These are phyloP conservation scores for Caenorhabditis briggsae DNA, from an alignment of 1,140 invertebrate genomes.

Conservation along the genomic window DNA sequence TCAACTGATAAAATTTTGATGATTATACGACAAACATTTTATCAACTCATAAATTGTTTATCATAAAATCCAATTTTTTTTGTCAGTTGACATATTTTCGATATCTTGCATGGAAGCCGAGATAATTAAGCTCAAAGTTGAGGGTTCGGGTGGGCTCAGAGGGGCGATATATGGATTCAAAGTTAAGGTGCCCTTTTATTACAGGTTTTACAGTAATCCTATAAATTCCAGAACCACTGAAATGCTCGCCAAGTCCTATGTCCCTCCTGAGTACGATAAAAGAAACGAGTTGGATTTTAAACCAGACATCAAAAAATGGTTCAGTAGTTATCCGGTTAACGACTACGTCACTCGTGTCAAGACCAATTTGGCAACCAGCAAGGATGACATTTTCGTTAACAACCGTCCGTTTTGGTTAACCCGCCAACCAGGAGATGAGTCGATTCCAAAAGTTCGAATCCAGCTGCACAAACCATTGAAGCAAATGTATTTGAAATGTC, in stretches of 20 bases:
- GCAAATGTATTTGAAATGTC: not conserved
- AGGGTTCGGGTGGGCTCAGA: no score
- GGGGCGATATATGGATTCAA: no score
- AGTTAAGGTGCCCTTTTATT: not conserved
- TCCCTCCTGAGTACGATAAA: not conserved
- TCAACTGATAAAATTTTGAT: no score
- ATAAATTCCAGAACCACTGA: not conserved
- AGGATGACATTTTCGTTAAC: not conserved
- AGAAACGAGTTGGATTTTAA: not conserved
- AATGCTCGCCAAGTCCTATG: not conserved
- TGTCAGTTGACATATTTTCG: no score
- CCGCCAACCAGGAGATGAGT: not conserved
- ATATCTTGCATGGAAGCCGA: no score
- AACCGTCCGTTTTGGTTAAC: not conserved
- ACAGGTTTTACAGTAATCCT: not conserved
- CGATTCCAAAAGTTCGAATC: conserved; percentile 1
- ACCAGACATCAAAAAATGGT: not conserved
- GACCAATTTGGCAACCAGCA: not conserved
- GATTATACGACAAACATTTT: no score
- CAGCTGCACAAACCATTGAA: conserved; percentile 27
- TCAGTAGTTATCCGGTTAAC: no score
- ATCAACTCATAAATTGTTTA: no score
- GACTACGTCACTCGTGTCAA: not conserved
- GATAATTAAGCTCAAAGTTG: no score
- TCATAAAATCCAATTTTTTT: no score